These are phyloP conservation scores for Ondatra zibethicus DNA, from an alignment of 2,113 vertebrate genomes.

Conservation along the genomic window DNA sequence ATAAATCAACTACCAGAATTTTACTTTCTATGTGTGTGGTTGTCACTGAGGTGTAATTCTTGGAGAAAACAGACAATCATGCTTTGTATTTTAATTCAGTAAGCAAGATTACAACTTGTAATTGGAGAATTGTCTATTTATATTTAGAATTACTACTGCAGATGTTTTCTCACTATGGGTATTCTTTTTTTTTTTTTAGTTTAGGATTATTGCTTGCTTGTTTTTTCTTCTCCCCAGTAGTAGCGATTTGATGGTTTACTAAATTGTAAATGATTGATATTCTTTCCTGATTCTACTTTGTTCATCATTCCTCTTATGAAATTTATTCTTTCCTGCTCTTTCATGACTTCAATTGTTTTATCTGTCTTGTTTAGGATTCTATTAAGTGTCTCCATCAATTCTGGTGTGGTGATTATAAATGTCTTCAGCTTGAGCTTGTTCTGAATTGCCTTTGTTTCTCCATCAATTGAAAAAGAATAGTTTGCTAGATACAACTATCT, in stretches of 20 bases:
- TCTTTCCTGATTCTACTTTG: not conserved
- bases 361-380: not conserved
- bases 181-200: not conserved
- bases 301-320: not conserved
- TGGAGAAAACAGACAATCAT: not conserved
- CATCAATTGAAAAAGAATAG: not conserved
- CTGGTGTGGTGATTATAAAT: not conserved
- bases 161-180: not conserved
- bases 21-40: not conserved
- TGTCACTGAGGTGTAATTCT: not conserved
- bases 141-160: not conserved
- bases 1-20: not conserved
- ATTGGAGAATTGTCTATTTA: not conserved
- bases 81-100: not conserved
- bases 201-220: not conserved
- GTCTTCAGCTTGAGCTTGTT: not conserved
- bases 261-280: not conserved
- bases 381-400: not conserved
- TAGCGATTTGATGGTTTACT: not conserved
- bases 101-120: not conserved
- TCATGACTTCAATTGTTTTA: not conserved
- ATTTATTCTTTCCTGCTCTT: not conserved
- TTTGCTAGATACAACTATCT: not conserved
- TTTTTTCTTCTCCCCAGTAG: not conserved
- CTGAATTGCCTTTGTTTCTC: not conserved